These are phyloP conservation scores for Apamea sordens DNA, from an alignment of 2,888 invertebrate genomes.

Conservation along the genomic window DNA sequence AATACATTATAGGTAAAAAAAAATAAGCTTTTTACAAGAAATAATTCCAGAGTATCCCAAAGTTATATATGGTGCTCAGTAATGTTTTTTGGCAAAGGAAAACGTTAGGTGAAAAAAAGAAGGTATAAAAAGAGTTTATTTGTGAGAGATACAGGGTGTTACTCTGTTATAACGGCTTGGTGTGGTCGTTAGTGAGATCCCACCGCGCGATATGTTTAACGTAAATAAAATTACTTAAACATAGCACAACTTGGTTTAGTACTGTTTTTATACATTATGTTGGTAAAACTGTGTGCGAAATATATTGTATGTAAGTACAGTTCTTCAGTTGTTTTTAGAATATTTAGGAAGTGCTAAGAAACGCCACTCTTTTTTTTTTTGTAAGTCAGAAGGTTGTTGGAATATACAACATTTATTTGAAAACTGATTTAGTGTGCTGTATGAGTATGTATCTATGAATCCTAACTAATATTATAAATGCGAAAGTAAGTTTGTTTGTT, in stretches of 20 bases:
- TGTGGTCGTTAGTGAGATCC: slow-evolving; percentile 74
- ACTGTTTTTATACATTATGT: slow-evolving; percentile 30
- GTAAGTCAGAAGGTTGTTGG: too few species aligned
- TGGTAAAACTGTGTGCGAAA: slow-evolving; percentile 11
- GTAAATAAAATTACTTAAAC: slow-evolving; percentile 73
- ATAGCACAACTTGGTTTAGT: slow-evolving; percentile 42
- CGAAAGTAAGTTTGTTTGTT: too few species aligned
- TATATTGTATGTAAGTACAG: slow-evolving; percentile 2
- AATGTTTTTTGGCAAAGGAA: slow-evolving; percentile 45
- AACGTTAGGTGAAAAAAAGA: slow-evolving; percentile 54
- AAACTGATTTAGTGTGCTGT: neutral
- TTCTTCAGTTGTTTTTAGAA: slow-evolving; percentile 2
- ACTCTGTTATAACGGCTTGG: slow-evolving; percentile 71
- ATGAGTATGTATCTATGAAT: neutral
- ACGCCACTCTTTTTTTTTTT: neutral
- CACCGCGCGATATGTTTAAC: slow-evolving; percentile 70
- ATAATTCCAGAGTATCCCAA: slow-evolving; percentile 57
- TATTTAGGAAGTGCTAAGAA: neutral
- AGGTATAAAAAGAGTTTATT: slow-evolving; percentile 64
- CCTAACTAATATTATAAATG: too few species aligned
- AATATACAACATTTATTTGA: too few species aligned
- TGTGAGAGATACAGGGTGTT: slow-evolving; percentile 64
- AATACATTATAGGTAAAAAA: slow-evolving; percentile 54
- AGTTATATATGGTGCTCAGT: slow-evolving; percentile 47
- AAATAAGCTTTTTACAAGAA: slow-evolving; percentile 67